Base-by-base conservation (phyloP, 2,888 invertebrate species). In the Zygogramma bicolorata region DNA sequence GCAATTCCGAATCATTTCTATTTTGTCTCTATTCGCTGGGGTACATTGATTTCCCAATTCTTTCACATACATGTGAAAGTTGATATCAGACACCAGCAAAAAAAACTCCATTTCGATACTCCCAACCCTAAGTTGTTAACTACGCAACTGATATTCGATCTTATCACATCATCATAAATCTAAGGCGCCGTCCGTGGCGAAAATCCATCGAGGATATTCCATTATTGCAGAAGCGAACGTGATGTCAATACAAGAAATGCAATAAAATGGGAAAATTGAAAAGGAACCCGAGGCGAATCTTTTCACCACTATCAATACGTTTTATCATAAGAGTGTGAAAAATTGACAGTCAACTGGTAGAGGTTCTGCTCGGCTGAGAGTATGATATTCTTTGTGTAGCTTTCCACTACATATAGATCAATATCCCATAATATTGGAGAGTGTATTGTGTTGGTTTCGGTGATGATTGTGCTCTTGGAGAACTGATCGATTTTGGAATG, bases 251-350 rank as follows among this genome's bases (percentile, higher is more conserved):
- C 53, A n/a, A 53, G 53, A 27, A 53, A 53, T 53, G 53, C 27
- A 53, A 53, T 53, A 53, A 53, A 53, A 49, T 22, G 59, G 40
- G 58, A 61, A 67, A 71, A 71, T 71, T 71, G 65, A 72, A 74
- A 74, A 62, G 68, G 65, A 73, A 75, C 73, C 74, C 65, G 63
- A 58, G 53, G 71, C 68, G 72, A 74, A 74, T 77, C 74, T 59
- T 61, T 75, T 72, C 70, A 68, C 66, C 76, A 68, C 75, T 73
- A 75, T 76, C 79, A 75, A 81, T 81, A 81, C 74, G 75, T 73
- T 77, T 75, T 69, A 71, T 74, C 73, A 78, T 77, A 77, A 79
- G 76, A 71, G 76, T 65, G 69, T 73, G 68, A 72, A 68, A 70
- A 63, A 72, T 76, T 79, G 79, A 77, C 79, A 79, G 76, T 75